A percentile compares a stretch with the other conserved stretches of the same genome.
Evolutionary conservation across 1,140 invertebrate genomes (phyloP).

Genomic region (Bombus confusus): DNA sequence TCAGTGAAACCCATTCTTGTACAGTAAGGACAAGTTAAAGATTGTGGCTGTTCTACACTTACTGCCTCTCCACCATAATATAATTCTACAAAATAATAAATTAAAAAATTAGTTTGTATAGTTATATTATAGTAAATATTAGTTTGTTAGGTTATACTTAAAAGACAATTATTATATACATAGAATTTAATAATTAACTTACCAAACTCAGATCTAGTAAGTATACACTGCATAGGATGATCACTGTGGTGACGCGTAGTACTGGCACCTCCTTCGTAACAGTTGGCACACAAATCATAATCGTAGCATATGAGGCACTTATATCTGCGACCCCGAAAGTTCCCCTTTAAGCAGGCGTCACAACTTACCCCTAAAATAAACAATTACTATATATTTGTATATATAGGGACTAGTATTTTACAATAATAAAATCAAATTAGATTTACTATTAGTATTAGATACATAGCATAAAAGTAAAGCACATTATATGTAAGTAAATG

Average conservation of each 20-base stretch:
- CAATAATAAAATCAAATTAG: background rate
- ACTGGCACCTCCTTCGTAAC: conserved; percentile 96
- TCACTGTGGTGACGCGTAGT: conserved; percentile 96
- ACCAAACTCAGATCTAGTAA: conserved; percentile 98
- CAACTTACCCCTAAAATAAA: conserved; percentile 94
- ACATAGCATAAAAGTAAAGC: background rate
- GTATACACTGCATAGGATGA: conserved; percentile 99
- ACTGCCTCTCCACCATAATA: conserved; percentile 97
- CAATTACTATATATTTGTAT: conserved; percentile 8
- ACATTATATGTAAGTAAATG: background rate
- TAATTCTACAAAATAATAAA: conserved; percentile 86
- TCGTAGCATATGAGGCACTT: conserved; percentile 99
- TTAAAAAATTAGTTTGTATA: background rate
- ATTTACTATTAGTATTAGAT: background rate
- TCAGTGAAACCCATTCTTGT: conserved; percentile 98
- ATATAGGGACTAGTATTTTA: background rate
- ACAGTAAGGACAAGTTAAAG: conserved; percentile 98
- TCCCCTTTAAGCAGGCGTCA: conserved; percentile 99
- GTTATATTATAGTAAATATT: no score
- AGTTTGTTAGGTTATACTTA: background rate
- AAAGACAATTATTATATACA: background rate
- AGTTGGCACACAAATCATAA: conserved; percentile 98
- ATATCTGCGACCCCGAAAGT: conserved; percentile 97
- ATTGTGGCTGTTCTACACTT: conserved; percentile 94
- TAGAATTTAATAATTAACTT: conserved; percentile 72